Base-by-base conservation (phyloP, 2,113 vertebrate genomes). In the Clarias batrachus region DNA sequence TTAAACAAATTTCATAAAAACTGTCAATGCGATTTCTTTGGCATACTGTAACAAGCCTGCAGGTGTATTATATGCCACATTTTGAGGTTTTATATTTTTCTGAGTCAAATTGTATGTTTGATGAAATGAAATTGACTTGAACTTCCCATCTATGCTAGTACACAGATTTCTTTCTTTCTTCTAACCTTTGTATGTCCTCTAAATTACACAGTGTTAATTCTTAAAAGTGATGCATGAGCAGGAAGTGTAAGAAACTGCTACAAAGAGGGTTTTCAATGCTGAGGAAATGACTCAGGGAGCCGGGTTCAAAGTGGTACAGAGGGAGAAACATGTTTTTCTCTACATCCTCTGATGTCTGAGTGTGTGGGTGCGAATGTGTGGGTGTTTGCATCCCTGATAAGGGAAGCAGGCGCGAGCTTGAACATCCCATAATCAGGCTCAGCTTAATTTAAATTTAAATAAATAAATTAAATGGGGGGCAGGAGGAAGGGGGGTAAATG, bases 341-440 rank as follows among this genome's bases (percentile, higher is more conserved):
- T 63, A 60, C 84, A 48, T 56, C 14, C 56, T 76, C 76, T 56
- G 52, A 48, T 81, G 59, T 57, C 80, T 86, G 23, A 52, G 77
- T 65, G 59, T 71, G 80, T 70, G 56, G 66, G 59, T 81, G 25
- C 4, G 27, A 21, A 52, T 57, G 21, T 54, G 48, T 60, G 74
- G 54, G 73, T 78, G 71, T 70, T 78, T 37, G 62, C 41, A 3
- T 80, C 54, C 11, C 54, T 74, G 84, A 59, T 81, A 88, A 84
- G 65, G 19, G 57, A 56, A 56, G 84, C 52, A 84, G 59, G 52
- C 7, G 11, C 30, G 74, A 57, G 25, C 37, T 85, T 84, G 87
- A 85, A 85, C 84, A 63, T 81, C 68, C 86, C 62, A 87, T 83
- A 87, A 88, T 81, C 73, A 78, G 65, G 56, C 85, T 76, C 41